phyloP scores from a whole-genome alignment of 2,888 invertebrate genomes.

The Fabriciana adippe region DNA sequence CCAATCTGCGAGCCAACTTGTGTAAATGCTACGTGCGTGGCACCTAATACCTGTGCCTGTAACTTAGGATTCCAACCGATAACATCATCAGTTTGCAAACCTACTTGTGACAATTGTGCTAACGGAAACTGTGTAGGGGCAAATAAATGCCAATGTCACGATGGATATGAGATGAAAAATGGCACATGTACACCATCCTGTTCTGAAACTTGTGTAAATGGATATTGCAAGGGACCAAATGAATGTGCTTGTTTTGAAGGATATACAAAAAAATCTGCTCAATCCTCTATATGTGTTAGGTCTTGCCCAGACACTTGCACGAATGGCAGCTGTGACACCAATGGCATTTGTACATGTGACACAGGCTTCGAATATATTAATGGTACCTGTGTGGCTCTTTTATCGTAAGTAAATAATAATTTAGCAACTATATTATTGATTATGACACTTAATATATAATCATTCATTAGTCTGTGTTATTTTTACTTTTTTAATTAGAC shows the following conservation, averaged over 20 bases:
- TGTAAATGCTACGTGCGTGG: constrained; percentile 48
- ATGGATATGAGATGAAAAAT: constrained; percentile 43
- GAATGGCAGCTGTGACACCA: constrained; percentile 49
- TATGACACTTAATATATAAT: too few relatives aligned
- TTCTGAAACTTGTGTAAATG: constrained; percentile 43
- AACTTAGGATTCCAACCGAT: constrained; percentile 6
- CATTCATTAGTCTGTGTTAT: too few relatives aligned
- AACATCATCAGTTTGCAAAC: constrained; percentile 32
- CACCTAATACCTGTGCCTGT: constrained; percentile 50
- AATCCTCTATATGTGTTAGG: constrained; percentile 48
- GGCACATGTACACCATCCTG: constrained; percentile 47
- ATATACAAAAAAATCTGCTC: constrained; percentile 44
- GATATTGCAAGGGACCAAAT: constrained; percentile 53
- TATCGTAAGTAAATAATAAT: constrained; percentile 50
- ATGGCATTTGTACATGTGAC: constrained; percentile 53
- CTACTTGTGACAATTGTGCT: constrained; percentile 47
- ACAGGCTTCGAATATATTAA: constrained; percentile 47
- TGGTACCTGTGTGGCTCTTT: constrained; percentile 46
- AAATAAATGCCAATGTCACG: constrained; percentile 43
- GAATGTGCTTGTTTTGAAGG: constrained; percentile 56
- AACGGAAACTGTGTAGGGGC: constrained; percentile 51
- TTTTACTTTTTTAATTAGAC: too few relatives aligned
- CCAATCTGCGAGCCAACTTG: constrained; percentile 49
- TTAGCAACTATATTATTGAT: too few relatives aligned
- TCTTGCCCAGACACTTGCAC: constrained; percentile 50